These are phyloP conservation scores for Steatocranus sp. DNA, from an alignment of 2,797 vertebrate genomes.

Conservation along the genomic window DNA sequence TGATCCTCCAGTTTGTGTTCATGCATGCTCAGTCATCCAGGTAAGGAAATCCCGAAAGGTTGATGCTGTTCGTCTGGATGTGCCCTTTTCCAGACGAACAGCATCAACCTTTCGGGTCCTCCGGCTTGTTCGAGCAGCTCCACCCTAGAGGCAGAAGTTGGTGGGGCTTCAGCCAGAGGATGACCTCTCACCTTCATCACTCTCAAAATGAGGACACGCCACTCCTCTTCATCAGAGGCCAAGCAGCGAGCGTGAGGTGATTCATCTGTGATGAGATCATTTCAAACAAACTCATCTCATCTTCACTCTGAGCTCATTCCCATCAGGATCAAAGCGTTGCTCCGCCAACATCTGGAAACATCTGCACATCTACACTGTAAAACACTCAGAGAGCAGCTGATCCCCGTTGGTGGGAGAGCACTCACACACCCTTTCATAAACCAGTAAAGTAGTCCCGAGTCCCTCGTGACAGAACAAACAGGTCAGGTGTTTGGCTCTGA, in stretches of 20 bases:
- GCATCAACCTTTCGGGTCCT: fast-evolving
- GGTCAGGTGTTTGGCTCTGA: neutral
- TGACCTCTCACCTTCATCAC: neutral
- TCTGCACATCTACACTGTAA: neutral
- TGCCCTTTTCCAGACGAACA: neutral
- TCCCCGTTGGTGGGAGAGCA: fast-evolving
- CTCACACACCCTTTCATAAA: neutral
- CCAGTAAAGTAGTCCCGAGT: neutral
- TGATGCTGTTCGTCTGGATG: neutral
- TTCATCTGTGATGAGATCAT: neutral
- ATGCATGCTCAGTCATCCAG: neutral
- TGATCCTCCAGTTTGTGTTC: neutral
- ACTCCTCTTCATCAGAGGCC: neutral
- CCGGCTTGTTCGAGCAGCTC: neutral
- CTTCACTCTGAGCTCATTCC: neutral
- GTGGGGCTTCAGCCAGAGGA: neutral
- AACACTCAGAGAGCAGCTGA: neutral
- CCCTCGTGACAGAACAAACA: neutral
- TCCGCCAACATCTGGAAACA: neutral
- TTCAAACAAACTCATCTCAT: neutral
- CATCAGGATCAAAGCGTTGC: neutral
- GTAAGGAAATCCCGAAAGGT: neutral
- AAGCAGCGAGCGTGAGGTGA: neutral
- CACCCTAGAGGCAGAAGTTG: neutral
- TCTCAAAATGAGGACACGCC: fast-evolving